These are phyloP conservation scores for Paralichthys olivaceus DNA, from an alignment of 2,113 vertebrate species.

Conservation along the genomic window DNA sequence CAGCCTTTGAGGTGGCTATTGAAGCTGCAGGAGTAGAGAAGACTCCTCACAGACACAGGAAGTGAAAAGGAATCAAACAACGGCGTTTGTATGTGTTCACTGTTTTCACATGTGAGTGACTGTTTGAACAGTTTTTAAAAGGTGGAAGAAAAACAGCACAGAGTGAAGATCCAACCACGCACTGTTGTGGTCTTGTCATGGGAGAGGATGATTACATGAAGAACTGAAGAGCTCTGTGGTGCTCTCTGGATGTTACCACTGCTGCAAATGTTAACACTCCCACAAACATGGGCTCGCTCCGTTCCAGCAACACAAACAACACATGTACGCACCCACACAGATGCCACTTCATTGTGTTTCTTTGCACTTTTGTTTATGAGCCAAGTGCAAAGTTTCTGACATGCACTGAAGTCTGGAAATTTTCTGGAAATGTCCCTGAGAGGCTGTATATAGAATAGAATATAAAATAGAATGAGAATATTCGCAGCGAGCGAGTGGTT, in stretches of 20 bases:
- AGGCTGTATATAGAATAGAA: background rate
- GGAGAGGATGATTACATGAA: constrained; percentile 18
- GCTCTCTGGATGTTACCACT: constrained; percentile 26
- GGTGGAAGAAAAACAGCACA: constrained; percentile 17
- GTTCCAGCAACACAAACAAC: constrained; percentile 16
- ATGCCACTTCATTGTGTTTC: constrained; percentile 2
- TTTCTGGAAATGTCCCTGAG: background rate
- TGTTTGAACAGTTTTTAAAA: constrained; percentile 2
- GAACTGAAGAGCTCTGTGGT: background rate
- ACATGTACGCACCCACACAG: constrained; percentile 29
- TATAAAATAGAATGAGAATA: too few species aligned
- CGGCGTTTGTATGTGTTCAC: constrained; percentile 1
- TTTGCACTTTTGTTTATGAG: background rate
- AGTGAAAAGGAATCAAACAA: constrained; percentile 26
- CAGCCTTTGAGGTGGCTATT: background rate
- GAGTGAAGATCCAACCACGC: background rate
- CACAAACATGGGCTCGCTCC: background rate
- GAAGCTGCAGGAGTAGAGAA: constrained; percentile 8
- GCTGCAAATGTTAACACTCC: constrained; percentile 20
- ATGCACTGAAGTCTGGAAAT: too few species aligned
- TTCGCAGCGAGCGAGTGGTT: too few species aligned
- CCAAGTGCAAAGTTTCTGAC: too few species aligned
- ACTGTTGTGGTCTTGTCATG: constrained; percentile 4
- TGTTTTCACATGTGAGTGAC: background rate
- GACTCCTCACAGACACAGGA: background rate